Base-by-base conservation (phyloP, 2,888 invertebrate species). In the Platycheirus albimanus region DNA sequence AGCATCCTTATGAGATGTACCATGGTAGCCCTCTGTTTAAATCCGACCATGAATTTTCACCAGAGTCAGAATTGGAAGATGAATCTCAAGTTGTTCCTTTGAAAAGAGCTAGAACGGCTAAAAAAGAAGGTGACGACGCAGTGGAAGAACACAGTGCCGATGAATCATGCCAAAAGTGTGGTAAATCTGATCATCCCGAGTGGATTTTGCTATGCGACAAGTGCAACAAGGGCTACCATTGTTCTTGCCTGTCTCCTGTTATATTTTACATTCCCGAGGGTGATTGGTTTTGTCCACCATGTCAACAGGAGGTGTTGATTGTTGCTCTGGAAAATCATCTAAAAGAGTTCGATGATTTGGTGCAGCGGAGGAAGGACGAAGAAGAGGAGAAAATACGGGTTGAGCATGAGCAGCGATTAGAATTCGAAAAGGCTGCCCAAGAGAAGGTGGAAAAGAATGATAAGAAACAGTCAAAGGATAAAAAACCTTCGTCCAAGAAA, bases 141-240 rank as follows among this genome's bases (percentile, higher is more conserved):
- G 85, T 78, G 3, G 85, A 86, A 43, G 88, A 88, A 0, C 86
- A 86, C 0, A 87, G 87, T 43, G 88, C 88, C 2, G 90, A 90
- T 45, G 96, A 96, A 17, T 95, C 95, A 15, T 99, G 99, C 90
- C 94, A 95, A 88, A 96, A 96, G 86, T 99, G 99, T 90, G 94
- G 95, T 11, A 96, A 97, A 91, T 94, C 94, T 0, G 97, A 98
- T 90, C 97, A 98, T 90, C 98, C 99, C 0, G 98, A 99, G 91
- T 98, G 98, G 98, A 98, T 99, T 87, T 92, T 99, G 66, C 92
- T 99, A 43, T 99, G 99, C 89, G 99, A 99, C 92, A 93, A 93
- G 85, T 99, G 99, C 90, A 98, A 99, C 91, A 94, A 93, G 83
- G 99, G 99, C n/a, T 99, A 97, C 94, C 99, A 99, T 92, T 98